Evolutionary conservation across 2,113 vertebrate genomes (phyloP).

Genomic region (Sander lucioperca): DNA sequence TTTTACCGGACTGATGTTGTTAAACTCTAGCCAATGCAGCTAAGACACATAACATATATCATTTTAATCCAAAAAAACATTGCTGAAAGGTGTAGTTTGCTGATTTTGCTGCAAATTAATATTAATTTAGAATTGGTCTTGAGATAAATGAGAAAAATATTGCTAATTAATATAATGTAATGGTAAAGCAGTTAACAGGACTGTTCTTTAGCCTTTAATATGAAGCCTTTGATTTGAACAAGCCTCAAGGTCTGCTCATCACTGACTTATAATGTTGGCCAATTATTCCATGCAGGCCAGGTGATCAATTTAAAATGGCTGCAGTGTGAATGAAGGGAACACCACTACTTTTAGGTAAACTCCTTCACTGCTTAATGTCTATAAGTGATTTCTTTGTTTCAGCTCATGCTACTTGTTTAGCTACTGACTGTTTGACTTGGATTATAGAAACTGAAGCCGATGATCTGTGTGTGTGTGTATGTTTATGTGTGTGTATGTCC

Average conservation of each 20-base stretch:
- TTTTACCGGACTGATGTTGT: background rate
- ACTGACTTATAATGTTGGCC: background rate
- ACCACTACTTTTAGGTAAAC: background rate
- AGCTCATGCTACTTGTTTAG: conserved; percentile 6
- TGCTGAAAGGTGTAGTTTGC: background rate
- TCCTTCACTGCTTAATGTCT: background rate
- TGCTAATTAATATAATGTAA: background rate
- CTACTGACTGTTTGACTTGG: conserved; percentile 25
- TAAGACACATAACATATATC: background rate
- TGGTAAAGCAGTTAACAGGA: background rate
- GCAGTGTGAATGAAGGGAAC: background rate
- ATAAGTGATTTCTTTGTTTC: background rate
- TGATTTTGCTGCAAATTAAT: background rate
- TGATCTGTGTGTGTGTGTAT: background rate
- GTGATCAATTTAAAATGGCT: background rate
- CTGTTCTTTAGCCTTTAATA: conserved; percentile 11
- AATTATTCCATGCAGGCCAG: background rate
- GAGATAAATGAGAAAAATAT: background rate
- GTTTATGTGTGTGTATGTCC: background rate
- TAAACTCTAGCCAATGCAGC: background rate
- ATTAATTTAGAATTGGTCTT: background rate
- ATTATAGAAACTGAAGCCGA: conserved; percentile 28
- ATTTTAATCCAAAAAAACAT: background rate
- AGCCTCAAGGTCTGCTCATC: background rate
- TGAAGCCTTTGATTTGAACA: conserved; percentile 25